Conservation (phyloP, 2,888 invertebrate genomes). For the Zelleria hepariella region DNA sequence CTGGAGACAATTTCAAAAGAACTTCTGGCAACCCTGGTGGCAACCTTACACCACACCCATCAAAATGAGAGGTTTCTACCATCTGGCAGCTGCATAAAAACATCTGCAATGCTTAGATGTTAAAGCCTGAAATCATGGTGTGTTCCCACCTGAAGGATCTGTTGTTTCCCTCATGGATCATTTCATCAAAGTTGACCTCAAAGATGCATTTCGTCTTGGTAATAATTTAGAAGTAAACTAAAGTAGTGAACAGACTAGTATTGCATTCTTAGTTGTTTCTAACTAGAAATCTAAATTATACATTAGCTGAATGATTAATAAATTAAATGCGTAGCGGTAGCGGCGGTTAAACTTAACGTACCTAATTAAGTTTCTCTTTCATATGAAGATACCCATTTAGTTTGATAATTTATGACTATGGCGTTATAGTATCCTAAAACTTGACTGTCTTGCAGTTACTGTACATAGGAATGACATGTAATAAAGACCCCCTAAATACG, state of each 20-base stretch:
- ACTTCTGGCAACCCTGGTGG: too few relatives aligned
- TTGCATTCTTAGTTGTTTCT: background rate
- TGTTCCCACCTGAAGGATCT: background rate
- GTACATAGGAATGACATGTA: constrained; percentile 18
- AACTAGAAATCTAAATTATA: background rate
- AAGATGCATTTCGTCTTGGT: background rate
- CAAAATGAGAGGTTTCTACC: background rate
- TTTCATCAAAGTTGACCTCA: background rate
- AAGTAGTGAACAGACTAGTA: background rate
- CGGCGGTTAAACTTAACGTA: too few relatives aligned
- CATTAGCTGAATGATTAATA: background rate
- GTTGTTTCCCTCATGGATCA: background rate
- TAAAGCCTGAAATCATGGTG: background rate
- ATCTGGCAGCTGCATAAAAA: background rate
- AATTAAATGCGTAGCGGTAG: too few relatives aligned
- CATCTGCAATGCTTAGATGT: background rate
- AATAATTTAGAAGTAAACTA: background rate
- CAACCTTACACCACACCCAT: too few relatives aligned
- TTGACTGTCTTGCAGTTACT: background rate
- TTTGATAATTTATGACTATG: too few relatives aligned
- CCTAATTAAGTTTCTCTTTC: too few relatives aligned
- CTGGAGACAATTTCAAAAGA: too few relatives aligned
- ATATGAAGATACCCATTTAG: too few relatives aligned
- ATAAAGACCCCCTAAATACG: constrained; percentile 19
- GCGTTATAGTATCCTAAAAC: too few relatives aligned